Percentiles rank a stretch among this genome's conserved stretches.
These are phyloP conservation scores for Cichladusa arquata DNA, from an alignment of 2,113 vertebrate genomes.

Conservation along the genomic window DNA sequence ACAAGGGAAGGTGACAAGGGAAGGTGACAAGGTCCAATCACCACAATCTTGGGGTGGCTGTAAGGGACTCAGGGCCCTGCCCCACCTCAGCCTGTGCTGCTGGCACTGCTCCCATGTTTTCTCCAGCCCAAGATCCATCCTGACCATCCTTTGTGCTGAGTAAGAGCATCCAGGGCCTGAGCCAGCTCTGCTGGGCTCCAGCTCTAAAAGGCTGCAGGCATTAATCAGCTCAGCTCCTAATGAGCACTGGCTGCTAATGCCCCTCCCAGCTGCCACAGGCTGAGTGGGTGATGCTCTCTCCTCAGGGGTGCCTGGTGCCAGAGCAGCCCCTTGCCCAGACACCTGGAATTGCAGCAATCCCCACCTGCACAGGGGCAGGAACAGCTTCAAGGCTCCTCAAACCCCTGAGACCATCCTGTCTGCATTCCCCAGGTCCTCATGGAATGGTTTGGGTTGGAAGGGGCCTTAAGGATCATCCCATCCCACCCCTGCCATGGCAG, in stretches of 20 bases:
- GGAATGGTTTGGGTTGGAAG: background rate
- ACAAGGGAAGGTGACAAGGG: background rate
- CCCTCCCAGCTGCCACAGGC: background rate
- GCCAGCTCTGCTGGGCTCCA: background rate
- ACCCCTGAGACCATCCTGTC: accelerated
- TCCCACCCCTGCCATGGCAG: background rate
- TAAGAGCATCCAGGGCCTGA: background rate
- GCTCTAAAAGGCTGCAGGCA: background rate
- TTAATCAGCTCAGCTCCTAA: background rate
- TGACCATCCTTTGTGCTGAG: background rate
- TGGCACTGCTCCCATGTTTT: background rate
- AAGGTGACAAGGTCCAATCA: background rate
- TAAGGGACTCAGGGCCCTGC: accelerated
- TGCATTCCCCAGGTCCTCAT: background rate
- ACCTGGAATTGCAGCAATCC: background rate
- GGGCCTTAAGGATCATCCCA: accelerated
- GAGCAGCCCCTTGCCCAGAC: background rate
- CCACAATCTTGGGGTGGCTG: accelerated
- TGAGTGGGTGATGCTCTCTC: background rate
- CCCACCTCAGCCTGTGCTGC: background rate
- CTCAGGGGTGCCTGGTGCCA: background rate
- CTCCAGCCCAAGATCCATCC: background rate
- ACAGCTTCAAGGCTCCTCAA: background rate
- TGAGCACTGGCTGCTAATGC: background rate
- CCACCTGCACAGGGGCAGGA: background rate